Evolutionary conservation across 2,888 invertebrate genomes (phyloP).

Genomic region (Tenthredo livida): DNA sequence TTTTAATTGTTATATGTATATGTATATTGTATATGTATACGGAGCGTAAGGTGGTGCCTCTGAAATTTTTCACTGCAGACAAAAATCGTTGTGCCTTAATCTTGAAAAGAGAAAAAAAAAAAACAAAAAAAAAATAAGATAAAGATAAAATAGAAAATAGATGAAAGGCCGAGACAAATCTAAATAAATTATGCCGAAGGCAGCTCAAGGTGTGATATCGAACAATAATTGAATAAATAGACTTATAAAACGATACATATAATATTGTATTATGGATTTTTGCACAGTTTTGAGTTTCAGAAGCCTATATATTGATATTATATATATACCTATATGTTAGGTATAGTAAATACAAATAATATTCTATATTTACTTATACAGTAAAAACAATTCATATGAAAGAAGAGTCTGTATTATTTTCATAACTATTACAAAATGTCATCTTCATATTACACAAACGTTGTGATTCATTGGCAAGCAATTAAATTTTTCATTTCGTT

Average conservation of each 20-base stretch:
- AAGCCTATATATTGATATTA: constrained; percentile 57
- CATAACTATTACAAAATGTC: constrained; percentile 20
- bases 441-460: background rate
- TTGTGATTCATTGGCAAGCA: constrained; percentile 39
- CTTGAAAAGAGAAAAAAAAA: background rate
- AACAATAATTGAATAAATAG: constrained; percentile 41
- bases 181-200: constrained; percentile 58
- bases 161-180: constrained; percentile 61
- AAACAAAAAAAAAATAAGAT: background rate
- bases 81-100: constrained; percentile 46
- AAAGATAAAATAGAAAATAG: constrained; percentile 8
- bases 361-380: constrained; percentile 23
- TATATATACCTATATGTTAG: constrained; percentile 47
- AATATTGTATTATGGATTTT: constrained; percentile 62
- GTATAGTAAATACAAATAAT: constrained; percentile 64
- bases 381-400: constrained; percentile 20
- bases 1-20: constrained; percentile 35
- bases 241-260: background rate
- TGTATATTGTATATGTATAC: background rate
- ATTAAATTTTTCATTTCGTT: background rate
- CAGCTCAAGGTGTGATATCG: constrained; percentile 62
- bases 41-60: background rate
- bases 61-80: constrained; percentile 46
- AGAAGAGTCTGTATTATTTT: constrained; percentile 21
- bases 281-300: constrained; percentile 42